Evolutionary conservation across 2,797 vertebrate genomes (phyloP).

Genomic region (Dermochelys coriacea): DNA sequence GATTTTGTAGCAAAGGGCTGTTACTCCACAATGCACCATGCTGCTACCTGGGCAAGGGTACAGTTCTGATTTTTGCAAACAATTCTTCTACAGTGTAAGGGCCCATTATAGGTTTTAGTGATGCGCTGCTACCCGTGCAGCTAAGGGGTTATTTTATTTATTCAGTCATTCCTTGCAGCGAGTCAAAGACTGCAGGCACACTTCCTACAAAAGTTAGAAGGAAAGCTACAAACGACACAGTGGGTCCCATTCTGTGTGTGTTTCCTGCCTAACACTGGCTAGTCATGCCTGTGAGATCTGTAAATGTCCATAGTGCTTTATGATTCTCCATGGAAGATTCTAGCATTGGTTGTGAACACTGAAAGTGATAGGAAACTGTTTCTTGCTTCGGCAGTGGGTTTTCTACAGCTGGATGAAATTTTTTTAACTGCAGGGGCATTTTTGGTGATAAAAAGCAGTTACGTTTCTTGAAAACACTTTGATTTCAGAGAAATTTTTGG

Average conservation of each 20-base stretch:
- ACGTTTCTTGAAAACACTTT: background rate
- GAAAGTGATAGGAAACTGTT: no score
- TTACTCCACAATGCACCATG: background rate
- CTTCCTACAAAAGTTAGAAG: background rate
- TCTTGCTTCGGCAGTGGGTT: background rate
- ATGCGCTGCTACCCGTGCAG: background rate
- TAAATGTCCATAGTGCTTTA: background rate
- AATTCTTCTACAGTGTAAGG: background rate
- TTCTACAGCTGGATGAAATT: background rate
- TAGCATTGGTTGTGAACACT: no score
- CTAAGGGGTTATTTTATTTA: background rate
- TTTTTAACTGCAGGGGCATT: background rate
- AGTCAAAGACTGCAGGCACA: background rate
- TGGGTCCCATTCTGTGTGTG: background rate
- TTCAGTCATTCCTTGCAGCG: background rate
- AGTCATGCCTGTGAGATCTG: background rate
- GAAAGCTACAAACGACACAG: background rate
- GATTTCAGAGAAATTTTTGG: background rate
- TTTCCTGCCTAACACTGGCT: background rate
- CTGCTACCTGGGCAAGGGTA: background rate
- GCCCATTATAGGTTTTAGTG: background rate
- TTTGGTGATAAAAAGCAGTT: background rate
- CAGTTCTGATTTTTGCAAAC: background rate
- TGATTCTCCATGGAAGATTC: no score
- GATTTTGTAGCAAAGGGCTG: background rate